These are phyloP conservation scores for Lepeophtheirus nordmannii DNA, from an alignment of 2,888 invertebrate genomes.

Conservation along the genomic window DNA sequence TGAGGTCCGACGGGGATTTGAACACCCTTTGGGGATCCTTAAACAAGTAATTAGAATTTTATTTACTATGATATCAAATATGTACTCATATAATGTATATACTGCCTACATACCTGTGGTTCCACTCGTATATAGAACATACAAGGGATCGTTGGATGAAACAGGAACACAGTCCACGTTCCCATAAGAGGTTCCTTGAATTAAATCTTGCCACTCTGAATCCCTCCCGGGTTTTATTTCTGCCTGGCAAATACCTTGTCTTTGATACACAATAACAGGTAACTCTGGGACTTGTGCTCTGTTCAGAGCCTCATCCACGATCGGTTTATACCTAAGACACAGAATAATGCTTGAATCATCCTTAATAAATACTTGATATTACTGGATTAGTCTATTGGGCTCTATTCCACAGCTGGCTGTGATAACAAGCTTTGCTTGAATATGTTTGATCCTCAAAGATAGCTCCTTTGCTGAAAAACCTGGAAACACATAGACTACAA, in stretches of 20 bases:
- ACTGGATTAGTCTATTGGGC: constrained; percentile 64
- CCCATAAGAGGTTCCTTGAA: constrained; percentile 43
- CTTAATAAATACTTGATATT: constrained; percentile 26
- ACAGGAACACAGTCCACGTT: constrained; percentile 56
- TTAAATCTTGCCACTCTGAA: constrained; percentile 55
- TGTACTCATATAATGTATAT: background rate
- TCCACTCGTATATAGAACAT: constrained; percentile 70
- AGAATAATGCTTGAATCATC: constrained; percentile 30
- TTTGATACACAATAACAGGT: constrained; percentile 67
- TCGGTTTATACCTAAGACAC: constrained; percentile 49
- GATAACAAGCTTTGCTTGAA: constrained; percentile 67
- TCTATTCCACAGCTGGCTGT: constrained; percentile 82
- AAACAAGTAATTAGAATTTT: constrained; percentile 25
- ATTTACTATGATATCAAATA: background rate
- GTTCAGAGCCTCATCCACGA: constrained; percentile 63
- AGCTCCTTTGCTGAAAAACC: constrained; percentile 81
- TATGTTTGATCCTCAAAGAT: constrained; percentile 64
- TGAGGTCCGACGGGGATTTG: constrained; percentile 76
- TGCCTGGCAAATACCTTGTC: constrained; percentile 50
- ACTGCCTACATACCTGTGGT: constrained; percentile 46
- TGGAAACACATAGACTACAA: constrained; percentile 49
- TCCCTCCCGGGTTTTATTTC: constrained; percentile 50
- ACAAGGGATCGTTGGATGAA: constrained; percentile 73
- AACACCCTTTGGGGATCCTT: constrained; percentile 57
- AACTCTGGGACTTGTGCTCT: constrained; percentile 47